phyloP scores from a whole-genome alignment of 2,113 vertebrate species.

The Percopsis transmontana region DNA sequence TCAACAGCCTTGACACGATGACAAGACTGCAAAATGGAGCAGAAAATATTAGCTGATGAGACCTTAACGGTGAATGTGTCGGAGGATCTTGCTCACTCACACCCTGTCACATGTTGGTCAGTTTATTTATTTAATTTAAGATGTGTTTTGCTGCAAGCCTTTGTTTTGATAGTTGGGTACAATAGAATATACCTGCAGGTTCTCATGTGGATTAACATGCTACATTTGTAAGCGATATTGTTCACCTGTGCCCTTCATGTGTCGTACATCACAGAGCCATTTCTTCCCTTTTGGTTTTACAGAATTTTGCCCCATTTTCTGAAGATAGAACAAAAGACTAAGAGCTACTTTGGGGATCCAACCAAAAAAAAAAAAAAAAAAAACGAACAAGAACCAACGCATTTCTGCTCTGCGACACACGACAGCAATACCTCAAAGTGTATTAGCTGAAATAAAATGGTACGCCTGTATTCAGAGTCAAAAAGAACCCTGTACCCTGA shows the following conservation, averaged over 20 bases:
- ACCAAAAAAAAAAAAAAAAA: constrained; percentile 32
- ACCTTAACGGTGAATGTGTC: constrained; percentile 32
- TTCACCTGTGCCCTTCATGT: not conserved
- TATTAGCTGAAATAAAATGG: constrained; percentile 45
- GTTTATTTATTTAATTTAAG: constrained; percentile 9
- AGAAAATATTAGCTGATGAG: constrained; percentile 56
- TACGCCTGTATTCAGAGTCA: constrained; percentile 52
- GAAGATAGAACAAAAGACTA: constrained; percentile 24
- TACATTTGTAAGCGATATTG: too few relatives aligned
- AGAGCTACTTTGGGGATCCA: constrained; percentile 22
- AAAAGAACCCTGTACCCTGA: constrained; percentile 50
- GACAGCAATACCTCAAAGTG: constrained; percentile 19
- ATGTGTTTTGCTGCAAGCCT: not conserved
- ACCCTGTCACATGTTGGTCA: constrained; percentile 38
- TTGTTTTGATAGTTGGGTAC: not conserved
- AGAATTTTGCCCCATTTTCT: not conserved
- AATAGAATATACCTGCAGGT: not conserved
- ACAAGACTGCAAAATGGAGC: constrained; percentile 66
- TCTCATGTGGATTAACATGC: not conserved
- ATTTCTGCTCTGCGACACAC: constrained; percentile 22
- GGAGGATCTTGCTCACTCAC: constrained; percentile 24
- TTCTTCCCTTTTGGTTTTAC: constrained; percentile 2
- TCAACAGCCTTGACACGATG: constrained; percentile 51
- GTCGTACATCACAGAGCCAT: constrained; percentile 11
- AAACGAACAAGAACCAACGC: constrained; percentile 24